phyloP scores from a whole-genome alignment of 2,797 vertebrate species.

The Sebastes iracundus region DNA sequence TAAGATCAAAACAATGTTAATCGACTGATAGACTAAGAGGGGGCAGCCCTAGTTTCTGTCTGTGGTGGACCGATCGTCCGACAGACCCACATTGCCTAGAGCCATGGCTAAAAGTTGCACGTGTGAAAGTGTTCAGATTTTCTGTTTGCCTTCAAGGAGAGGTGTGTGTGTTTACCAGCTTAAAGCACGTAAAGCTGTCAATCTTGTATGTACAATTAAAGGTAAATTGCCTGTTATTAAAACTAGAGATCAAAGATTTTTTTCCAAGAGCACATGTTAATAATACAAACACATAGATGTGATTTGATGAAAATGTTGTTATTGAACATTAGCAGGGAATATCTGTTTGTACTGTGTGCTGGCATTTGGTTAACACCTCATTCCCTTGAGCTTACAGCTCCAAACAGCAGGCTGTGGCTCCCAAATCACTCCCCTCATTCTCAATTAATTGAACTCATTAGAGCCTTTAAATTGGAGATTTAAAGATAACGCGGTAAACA shows the following conservation, averaged over 20 bases:
- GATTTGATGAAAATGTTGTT: slow-evolving; percentile 25
- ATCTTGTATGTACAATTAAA: slow-evolving; percentile 5
- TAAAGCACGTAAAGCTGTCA: neutral
- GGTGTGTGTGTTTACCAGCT: neutral
- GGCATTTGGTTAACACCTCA: slow-evolving; percentile 40
- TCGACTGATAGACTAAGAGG: neutral
- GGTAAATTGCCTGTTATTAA: slow-evolving; percentile 15
- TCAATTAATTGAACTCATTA: slow-evolving; percentile 80
- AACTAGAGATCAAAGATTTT: slow-evolving; percentile 2
- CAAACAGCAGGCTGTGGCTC: slow-evolving; percentile 52
- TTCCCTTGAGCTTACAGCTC: slow-evolving; percentile 38
- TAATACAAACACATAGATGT: slow-evolving; percentile 8
- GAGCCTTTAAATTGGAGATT: slow-evolving; percentile 74
- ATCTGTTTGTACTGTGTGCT: slow-evolving; percentile 10
- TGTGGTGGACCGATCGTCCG: neutral
- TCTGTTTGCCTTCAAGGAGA: neutral
- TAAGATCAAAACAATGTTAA: neutral
- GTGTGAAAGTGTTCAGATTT: neutral
- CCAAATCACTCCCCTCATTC: slow-evolving; percentile 65
- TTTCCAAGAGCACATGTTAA: slow-evolving; percentile 4
- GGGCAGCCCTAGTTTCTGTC: neutral
- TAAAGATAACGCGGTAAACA: slow-evolving; percentile 71
- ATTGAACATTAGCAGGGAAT: neutral
- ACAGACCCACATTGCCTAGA: neutral
- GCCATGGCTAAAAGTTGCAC: neutral